Percentiles rank a stretch among this genome's conserved stretches.
Evolutionary conservation across 2,113 vertebrate genomes (phyloP).

Genomic region (Phrynosoma blainvillii): DNA sequence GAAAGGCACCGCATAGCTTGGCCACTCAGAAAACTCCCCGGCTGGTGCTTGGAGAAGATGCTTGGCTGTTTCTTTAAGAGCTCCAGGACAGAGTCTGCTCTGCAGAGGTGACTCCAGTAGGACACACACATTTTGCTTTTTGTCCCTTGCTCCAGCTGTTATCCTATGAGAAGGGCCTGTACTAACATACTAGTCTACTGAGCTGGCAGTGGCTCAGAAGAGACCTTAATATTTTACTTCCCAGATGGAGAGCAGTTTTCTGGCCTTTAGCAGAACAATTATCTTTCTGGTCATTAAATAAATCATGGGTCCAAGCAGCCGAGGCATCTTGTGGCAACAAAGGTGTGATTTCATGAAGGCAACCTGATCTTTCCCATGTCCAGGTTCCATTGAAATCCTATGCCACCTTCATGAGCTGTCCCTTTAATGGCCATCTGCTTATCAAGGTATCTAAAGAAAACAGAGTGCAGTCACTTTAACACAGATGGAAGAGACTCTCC

Average conservation of each 20-base stretch:
- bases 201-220: neutral
- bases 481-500: constrained; percentile 56
- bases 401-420: constrained; percentile 53
- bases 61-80: neutral
- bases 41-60: neutral
- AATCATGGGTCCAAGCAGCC: constrained; percentile 42
- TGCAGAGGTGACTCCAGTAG: neutral
- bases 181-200: neutral
- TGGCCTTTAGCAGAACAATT: constrained; percentile 47
- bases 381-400: constrained; percentile 49
- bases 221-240: neutral
- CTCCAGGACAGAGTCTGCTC: neutral
- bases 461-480: constrained; percentile 74
- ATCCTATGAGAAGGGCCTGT: no score
- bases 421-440: constrained; percentile 65
- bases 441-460: constrained; percentile 73
- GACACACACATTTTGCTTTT: neutral
- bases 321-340: constrained; percentile 37
- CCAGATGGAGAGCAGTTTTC: constrained; percentile 22
- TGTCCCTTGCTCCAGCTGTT: neutral
- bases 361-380: constrained; percentile 62
- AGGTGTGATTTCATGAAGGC: constrained; percentile 63
- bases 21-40: neutral
- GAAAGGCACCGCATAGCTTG: neutral
- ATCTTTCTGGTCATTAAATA: constrained; percentile 52